phyloP scores from a whole-genome alignment of 2,797 vertebrate genomes.

The Linurgus olivaceus region DNA sequence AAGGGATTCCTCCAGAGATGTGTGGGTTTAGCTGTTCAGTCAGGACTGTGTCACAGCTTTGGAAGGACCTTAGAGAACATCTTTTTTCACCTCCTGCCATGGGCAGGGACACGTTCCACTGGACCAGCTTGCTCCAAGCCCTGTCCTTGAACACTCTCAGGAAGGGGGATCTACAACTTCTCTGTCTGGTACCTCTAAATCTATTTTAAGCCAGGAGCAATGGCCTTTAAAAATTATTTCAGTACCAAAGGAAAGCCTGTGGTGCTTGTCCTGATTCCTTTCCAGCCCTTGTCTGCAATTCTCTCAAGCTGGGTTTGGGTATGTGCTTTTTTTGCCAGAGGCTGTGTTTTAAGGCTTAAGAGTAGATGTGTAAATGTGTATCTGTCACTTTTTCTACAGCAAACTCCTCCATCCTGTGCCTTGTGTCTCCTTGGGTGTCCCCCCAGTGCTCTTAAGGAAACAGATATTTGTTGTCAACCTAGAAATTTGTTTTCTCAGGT shows the following conservation, averaged over 20 bases:
- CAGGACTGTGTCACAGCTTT: not conserved
- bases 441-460: not conserved
- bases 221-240: not conserved
- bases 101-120: not conserved
- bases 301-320: not conserved
- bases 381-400: not conserved
- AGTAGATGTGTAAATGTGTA: not conserved
- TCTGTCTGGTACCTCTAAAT: not conserved
- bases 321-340: not conserved
- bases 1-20: not conserved
- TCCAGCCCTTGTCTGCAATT: not conserved
- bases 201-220: not conserved
- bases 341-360: not conserved
- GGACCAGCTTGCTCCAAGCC: not conserved
- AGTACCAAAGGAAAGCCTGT: not conserved
- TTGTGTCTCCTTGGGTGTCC: not conserved
- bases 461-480: not conserved
- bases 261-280: not conserved
- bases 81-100: not conserved
- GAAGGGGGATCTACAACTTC: not conserved
- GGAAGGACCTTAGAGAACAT: not conserved
- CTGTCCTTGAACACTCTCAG: not conserved
- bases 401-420: not conserved
- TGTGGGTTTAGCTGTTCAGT: not conserved
- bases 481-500: slow-evolving; percentile 24